Percentiles rank a stretch among this genome's conserved stretches.
Conservation (phyloP, 2,888 invertebrate genomes). For the Xanthostigma xanthostigma region DNA sequence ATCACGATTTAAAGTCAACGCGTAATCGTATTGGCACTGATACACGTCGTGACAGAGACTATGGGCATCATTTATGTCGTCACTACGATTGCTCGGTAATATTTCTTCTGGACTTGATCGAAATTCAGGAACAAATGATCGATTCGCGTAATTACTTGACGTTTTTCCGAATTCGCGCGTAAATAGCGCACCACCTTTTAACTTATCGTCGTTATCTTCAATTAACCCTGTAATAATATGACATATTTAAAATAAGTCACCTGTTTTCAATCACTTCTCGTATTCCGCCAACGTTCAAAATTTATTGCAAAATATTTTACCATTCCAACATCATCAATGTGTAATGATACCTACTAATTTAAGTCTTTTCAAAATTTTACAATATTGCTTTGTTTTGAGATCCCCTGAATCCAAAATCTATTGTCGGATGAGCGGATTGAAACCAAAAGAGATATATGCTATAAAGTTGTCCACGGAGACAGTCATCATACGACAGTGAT, state of each 20-base stretch:
- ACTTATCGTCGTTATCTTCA: conserved; percentile 56
- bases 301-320: no score
- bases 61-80: conserved; percentile 45
- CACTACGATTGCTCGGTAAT: conserved; percentile 52
- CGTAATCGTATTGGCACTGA: conserved; percentile 80
- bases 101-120: conserved; percentile 52
- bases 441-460: no score
- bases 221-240: conserved; percentile 47
- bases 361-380: no score
- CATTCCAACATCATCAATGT: no score
- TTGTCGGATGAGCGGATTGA: no score
- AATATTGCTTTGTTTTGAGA: no score
- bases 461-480: no score
- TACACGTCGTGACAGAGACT: conserved; percentile 67
- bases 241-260: background rate
- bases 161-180: conserved; percentile 63
- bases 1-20: conserved; percentile 69
- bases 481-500: no score
- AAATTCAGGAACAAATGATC: conserved; percentile 61
- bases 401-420: no score
- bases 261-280: no score
- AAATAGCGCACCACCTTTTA: conserved; percentile 64
- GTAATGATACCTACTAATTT: no score
- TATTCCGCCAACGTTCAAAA: no score
- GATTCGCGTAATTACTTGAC: conserved; percentile 68